Percentiles rank a stretch among this genome's conserved stretches.
phyloP scores from a whole-genome alignment of 2,113 vertebrate genomes.

The Nycticebus coucang region DNA sequence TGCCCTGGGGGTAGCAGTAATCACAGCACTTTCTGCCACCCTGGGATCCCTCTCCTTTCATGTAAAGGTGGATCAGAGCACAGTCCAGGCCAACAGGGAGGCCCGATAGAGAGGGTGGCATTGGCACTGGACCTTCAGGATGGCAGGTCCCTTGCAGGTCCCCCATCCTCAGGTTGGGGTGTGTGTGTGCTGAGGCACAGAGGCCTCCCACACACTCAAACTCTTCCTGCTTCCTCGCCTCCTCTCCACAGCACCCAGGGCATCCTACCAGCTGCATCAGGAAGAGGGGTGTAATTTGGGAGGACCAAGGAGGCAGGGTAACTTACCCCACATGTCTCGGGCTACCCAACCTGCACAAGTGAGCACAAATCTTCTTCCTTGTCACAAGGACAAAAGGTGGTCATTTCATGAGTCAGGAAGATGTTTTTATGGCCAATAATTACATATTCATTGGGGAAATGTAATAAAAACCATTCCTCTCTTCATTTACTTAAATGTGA shows the following conservation, averaged over 20 bases:
- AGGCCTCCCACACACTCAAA: not conserved
- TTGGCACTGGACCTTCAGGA: too few relatives aligned
- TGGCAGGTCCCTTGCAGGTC: not conserved
- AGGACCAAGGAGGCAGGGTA: not conserved
- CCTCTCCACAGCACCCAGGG: not conserved
- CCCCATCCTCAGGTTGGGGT: not conserved
- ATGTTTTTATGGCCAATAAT: not conserved
- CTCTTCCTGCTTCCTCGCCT: accelerated
- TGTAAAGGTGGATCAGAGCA: not conserved
- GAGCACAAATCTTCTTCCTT: not conserved
- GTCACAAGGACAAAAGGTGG: constrained; percentile 45
- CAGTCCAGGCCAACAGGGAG: not conserved
- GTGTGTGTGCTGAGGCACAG: not conserved
- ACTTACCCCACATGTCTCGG: not conserved
- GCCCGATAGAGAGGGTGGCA: accelerated
- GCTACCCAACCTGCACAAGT: not conserved
- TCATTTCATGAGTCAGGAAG: not conserved
- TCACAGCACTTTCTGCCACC: not conserved
- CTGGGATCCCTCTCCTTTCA: not conserved
- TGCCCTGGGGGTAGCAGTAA: not conserved
- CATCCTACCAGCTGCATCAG: not conserved
- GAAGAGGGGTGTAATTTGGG: not conserved
- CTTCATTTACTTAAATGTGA: constrained; percentile 17
- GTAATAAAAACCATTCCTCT: constrained; percentile 37
- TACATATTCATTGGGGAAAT: constrained; percentile 19